Percentiles rank a stretch among this genome's conserved stretches.
These are phyloP conservation scores for Eristalis arbustorum DNA, from an alignment of 2,888 invertebrate genomes.

Conservation along the genomic window DNA sequence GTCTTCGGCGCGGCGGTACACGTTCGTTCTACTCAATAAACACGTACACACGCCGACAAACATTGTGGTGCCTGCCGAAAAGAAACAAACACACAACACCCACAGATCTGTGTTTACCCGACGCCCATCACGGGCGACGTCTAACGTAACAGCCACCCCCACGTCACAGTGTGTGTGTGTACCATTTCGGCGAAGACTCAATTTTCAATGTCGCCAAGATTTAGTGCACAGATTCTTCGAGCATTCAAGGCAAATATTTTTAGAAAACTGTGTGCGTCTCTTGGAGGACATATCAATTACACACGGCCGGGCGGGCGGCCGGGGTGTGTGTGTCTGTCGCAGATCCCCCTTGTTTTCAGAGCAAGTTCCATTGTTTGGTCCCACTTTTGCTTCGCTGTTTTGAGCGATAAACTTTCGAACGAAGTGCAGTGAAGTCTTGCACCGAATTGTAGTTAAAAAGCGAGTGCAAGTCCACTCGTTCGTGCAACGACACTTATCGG, in stretches of 20 bases:
- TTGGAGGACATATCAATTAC: not conserved
- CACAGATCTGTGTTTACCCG: slow-evolving; percentile 4
- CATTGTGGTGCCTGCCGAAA: slow-evolving; percentile 14
- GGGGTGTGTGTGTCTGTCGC: not conserved
- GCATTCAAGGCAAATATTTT: not conserved
- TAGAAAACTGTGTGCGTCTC: not conserved
- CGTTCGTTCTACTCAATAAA: slow-evolving; percentile 46
- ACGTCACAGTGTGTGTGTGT: not conserved
- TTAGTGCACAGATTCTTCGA: slow-evolving; percentile 6
- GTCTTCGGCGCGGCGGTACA: slow-evolving; percentile 7
- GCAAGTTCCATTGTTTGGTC: not conserved
- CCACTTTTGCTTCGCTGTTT: not conserved
- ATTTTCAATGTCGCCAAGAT: slow-evolving; percentile 53
- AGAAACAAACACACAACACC: not conserved
- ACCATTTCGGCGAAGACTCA: slow-evolving; percentile 17
- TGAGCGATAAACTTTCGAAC: not conserved
- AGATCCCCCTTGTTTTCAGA: not conserved
- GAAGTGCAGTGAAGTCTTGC: not conserved
- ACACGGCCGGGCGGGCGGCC: too few species aligned
- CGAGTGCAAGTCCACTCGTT: slow-evolving; percentile 34
- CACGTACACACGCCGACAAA: slow-evolving; percentile 26
- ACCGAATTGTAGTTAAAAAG: slow-evolving; percentile 1
- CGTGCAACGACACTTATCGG: slow-evolving; percentile 26
- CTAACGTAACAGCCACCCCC: too few species aligned
- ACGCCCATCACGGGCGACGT: not conserved